Evolutionary conservation across 2,888 invertebrate genomes (phyloP), one percentile per base, ranked within the genome.

Genomic region (Colostygia pectinataria): DNA sequence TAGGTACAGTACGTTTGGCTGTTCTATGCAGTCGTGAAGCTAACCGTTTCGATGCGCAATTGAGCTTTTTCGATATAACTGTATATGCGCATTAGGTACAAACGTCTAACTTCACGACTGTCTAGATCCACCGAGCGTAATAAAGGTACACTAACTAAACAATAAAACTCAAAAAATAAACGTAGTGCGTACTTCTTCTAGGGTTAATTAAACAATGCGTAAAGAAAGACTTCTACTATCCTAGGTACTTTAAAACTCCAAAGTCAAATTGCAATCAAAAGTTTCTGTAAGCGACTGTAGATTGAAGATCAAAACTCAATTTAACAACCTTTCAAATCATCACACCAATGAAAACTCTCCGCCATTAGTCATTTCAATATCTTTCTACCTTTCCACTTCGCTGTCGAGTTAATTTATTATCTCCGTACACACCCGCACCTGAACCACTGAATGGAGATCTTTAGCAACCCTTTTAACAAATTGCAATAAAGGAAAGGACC

Each of bases 341-440:
- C 40, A 53, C 49, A 51, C 41, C 48, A 24, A 32, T 37, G 45
- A 46, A 56, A 43, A 41, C 29, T 41, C 41, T 45, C 50, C 28
- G 27, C 49, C 47, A 56, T 56, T 55, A 55, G 42, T 49, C 34
- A 49, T 52, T 53, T 24, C 48, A 49, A 49, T 55, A 53, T 51
- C 50, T 44, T 32, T 13, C 32, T 34, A 48, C 28, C 46, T 37
- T 48, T 48, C 46, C 53, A 51, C 56, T 52, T 50, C 41, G 24
- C 38, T 31, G 38, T 38, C 24, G 53, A 62, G 62, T 59, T 60
- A 55, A 68, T 71, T 65, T 59, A 68, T 66, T 51, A 49, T 56
- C 42, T 39, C 29, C 24, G 28, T 28, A 23, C 41, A 32, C 41
- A 27, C 38, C 31, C 38, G 48, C 73, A 71, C 64, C 66, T 67